These are phyloP conservation scores for Elgonia sp. DNA, from an alignment of 2,888 invertebrate species.

Conservation along the genomic window DNA sequence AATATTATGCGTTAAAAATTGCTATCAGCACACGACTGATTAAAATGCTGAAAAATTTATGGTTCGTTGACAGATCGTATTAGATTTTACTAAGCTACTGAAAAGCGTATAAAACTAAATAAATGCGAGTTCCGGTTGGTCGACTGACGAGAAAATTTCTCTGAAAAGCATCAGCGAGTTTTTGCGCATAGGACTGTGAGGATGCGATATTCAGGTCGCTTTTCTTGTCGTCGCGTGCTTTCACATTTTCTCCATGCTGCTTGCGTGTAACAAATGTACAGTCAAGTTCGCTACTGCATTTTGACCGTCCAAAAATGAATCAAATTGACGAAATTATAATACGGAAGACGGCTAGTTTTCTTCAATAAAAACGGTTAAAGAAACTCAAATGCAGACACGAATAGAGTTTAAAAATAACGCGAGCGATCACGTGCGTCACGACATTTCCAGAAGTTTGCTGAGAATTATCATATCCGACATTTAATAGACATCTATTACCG, in stretches of 20 bases:
- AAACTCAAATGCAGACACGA: too few relatives aligned
- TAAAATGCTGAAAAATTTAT: background rate
- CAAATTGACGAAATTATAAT: background rate
- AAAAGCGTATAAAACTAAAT: slow-evolving; percentile 32
- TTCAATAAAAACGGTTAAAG: too few relatives aligned
- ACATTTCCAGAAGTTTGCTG: background rate
- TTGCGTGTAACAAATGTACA: slow-evolving; percentile 46
- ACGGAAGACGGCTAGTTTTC: too few relatives aligned
- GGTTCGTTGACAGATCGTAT: slow-evolving; percentile 1
- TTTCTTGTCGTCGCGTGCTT: slow-evolving; percentile 82
- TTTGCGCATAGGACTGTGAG: slow-evolving; percentile 59
- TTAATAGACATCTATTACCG: slow-evolving; percentile 36
- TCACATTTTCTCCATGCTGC: slow-evolving; percentile 85
- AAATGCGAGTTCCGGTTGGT: slow-evolving; percentile 60
- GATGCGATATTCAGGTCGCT: slow-evolving; percentile 83
- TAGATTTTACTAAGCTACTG: background rate
- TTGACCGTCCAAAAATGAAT: slow-evolving; percentile 6
- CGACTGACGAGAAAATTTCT: slow-evolving; percentile 63
- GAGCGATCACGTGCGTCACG: too few relatives aligned
- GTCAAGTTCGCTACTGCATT: slow-evolving; percentile 64
- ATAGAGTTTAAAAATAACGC: too few relatives aligned
- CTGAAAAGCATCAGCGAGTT: slow-evolving; percentile 61
- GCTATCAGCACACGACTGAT: too few relatives aligned
- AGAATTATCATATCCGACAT: slow-evolving; percentile 13
- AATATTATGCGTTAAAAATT: too few relatives aligned